A percentile compares a stretch with the other conserved stretches of the same genome.
These are phyloP conservation scores for Toxotes lorentzi DNA, from an alignment of 2,797 vertebrate species.

Conservation along the genomic window DNA sequence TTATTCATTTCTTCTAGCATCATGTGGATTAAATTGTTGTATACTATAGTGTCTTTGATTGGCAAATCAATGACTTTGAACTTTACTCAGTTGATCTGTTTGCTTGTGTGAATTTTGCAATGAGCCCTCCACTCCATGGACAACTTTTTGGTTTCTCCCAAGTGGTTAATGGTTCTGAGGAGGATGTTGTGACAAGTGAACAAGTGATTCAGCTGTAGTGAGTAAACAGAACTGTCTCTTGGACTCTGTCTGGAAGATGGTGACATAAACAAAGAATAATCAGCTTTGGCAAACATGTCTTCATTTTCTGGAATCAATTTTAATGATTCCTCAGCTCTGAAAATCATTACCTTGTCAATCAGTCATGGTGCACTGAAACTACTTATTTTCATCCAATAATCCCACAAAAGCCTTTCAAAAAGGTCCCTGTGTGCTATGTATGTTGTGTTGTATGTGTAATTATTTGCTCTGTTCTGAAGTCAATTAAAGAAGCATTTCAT, in stretches of 20 bases:
- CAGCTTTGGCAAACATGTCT: conserved; percentile 52
- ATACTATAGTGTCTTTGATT: background rate
- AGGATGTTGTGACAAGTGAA: conserved; percentile 30
- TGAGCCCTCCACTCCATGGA: background rate
- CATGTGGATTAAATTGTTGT: background rate
- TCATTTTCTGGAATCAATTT: conserved; percentile 47
- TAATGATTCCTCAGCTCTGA: conserved; percentile 56
- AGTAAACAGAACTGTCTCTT: conserved; percentile 26
- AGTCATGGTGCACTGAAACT: conserved; percentile 12
- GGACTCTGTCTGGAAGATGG: conserved; percentile 29
- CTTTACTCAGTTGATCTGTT: background rate
- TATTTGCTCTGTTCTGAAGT: background rate
- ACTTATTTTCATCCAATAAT: conserved; percentile 42
- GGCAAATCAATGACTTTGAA: conserved; percentile 3
- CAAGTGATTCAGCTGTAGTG: conserved; percentile 13
- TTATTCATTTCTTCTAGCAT: background rate
- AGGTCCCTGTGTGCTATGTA: background rate
- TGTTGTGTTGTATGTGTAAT: background rate
- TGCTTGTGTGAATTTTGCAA: conserved; percentile 1
- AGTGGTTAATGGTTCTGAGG: conserved; percentile 18
- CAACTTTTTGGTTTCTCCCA: background rate
- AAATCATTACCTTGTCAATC: conserved; percentile 54
- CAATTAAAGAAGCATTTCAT: background rate
- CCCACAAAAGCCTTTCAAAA: conserved; percentile 10
- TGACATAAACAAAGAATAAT: conserved; percentile 51